Percentiles rank a stretch among this genome's conserved stretches.
phyloP scores from a whole-genome alignment of 2,888 invertebrate genomes.

The Chrysodeixis includens region DNA sequence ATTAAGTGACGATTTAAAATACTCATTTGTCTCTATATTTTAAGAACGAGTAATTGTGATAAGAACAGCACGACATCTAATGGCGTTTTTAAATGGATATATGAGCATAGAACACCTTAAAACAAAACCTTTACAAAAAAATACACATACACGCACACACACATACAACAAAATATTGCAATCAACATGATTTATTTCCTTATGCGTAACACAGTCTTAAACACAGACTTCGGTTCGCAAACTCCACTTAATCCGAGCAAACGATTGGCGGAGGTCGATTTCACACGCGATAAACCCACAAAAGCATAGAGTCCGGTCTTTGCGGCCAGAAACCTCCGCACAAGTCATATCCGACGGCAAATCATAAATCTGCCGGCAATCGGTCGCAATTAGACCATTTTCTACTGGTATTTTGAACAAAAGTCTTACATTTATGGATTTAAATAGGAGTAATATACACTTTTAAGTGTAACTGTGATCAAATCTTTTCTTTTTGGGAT shows the following conservation, averaged over 20 bases:
- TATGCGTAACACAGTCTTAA: slow-evolving; percentile 58
- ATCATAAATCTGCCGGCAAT: slow-evolving; percentile 73
- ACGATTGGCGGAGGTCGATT: slow-evolving; percentile 73
- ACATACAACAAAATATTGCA: slow-evolving; percentile 45
- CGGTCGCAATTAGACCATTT: slow-evolving; percentile 72
- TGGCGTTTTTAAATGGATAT: too few species aligned
- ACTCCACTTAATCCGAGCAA: slow-evolving; percentile 74
- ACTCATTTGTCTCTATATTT: too few species aligned
- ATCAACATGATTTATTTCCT: slow-evolving; percentile 50
- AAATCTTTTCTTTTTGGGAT: too few species aligned
- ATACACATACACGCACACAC: too few species aligned
- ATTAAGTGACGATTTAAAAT: too few species aligned
- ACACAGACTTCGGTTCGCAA: slow-evolving; percentile 66
- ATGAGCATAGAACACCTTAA: too few species aligned
- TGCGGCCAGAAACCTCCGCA: slow-evolving; percentile 56
- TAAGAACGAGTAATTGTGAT: too few species aligned
- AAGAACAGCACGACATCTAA: too few species aligned
- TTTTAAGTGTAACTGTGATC: too few species aligned
- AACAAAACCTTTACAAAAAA: too few species aligned
- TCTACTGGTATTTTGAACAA: slow-evolving; percentile 75
- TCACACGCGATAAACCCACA: slow-evolving; percentile 78
- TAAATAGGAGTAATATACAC: slow-evolving; percentile 51
- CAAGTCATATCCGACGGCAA: slow-evolving; percentile 42
- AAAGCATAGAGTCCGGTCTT: slow-evolving; percentile 70
- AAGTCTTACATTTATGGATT: slow-evolving; percentile 57